Percentiles rank a stretch among this genome's conserved stretches.
Evolutionary conservation across 1,140 invertebrate species (phyloP).

Genomic region (Bradysia coprophila): DNA sequence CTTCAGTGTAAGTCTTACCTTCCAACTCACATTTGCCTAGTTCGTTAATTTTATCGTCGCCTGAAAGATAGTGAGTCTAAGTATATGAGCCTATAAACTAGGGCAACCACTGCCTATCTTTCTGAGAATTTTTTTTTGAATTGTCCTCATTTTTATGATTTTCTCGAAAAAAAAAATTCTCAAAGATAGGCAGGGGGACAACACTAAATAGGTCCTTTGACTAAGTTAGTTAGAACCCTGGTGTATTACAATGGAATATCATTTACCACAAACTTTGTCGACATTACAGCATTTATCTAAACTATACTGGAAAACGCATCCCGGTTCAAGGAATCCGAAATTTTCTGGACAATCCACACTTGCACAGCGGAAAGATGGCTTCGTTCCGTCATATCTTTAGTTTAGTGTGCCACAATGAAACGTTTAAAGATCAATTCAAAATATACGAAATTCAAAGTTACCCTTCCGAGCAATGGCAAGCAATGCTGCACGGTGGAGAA

Average conservation of each 20-base stretch:
- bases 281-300: conserved; percentile 24
- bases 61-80: conserved; percentile 1
- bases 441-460: background rate
- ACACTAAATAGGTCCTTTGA: too few species aligned
- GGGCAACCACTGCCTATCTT: too few species aligned
- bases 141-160: too few species aligned
- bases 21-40: conserved; percentile 26
- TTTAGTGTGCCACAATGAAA: background rate
- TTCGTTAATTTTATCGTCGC: conserved; percentile 16
- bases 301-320: conserved; percentile 23
- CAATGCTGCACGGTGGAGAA: background rate
- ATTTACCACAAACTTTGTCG: conserved; percentile 23
- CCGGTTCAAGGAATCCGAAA: conserved; percentile 16
- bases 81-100: background rate
- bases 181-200: too few species aligned
- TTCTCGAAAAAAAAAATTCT: background rate
- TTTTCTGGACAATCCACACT: conserved; percentile 26
- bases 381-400: background rate
- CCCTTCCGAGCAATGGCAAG: background rate
- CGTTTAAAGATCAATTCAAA: background rate
- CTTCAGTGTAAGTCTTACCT: conserved; percentile 26
- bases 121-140: too few species aligned
- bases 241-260: background rate
- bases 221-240: too few species aligned
- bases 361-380: conserved; percentile 23